A percentile compares a stretch with the other conserved stretches of the same genome.
Evolutionary conservation across 2,888 invertebrate genomes (phyloP).

Genomic region (Drosophila rellima): DNA sequence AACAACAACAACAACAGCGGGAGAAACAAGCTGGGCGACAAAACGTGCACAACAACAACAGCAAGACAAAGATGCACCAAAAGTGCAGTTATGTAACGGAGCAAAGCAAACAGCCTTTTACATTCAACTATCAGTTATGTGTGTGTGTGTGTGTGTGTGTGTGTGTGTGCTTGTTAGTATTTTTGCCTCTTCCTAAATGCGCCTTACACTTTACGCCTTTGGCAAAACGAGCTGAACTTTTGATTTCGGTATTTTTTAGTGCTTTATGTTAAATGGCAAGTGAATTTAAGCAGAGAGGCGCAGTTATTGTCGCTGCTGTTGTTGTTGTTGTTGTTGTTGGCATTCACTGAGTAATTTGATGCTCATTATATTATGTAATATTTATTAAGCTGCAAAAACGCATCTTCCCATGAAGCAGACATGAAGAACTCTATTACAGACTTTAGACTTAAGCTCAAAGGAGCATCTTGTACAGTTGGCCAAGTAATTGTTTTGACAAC

Average conservation of each 20-base stretch:
- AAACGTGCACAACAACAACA: slow-evolving; percentile 57
- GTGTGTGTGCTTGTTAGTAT: slow-evolving; percentile 27
- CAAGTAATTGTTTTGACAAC: background rate
- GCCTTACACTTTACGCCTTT: slow-evolving; percentile 45
- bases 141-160: slow-evolving; percentile 13
- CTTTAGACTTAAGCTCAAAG: background rate
- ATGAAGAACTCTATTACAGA: slow-evolving; percentile 11
- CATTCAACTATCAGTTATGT: slow-evolving; percentile 43
- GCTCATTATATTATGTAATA: slow-evolving; percentile 24
- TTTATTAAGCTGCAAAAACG: slow-evolving; percentile 20
- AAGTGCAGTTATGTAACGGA: slow-evolving; percentile 76
- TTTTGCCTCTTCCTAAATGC: slow-evolving; percentile 39
- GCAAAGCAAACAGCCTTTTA: slow-evolving; percentile 65
- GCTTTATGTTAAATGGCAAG: slow-evolving; percentile 51
- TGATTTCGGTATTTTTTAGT: slow-evolving; percentile 33
- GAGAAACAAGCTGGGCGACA: slow-evolving; percentile 65
- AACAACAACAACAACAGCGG: slow-evolving; percentile 25
- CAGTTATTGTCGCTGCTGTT: slow-evolving; percentile 16
- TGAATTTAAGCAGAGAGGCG: slow-evolving; percentile 16
- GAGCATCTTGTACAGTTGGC: background rate
- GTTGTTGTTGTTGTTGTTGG: slow-evolving; percentile 24
- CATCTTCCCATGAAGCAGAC: slow-evolving; percentile 17
- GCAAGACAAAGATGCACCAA: slow-evolving; percentile 63
- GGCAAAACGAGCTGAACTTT: slow-evolving; percentile 52
- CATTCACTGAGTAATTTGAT: slow-evolving; percentile 27